Conservation (phyloP, 2,888 invertebrate species). For the Plemyria rubiginata region DNA sequence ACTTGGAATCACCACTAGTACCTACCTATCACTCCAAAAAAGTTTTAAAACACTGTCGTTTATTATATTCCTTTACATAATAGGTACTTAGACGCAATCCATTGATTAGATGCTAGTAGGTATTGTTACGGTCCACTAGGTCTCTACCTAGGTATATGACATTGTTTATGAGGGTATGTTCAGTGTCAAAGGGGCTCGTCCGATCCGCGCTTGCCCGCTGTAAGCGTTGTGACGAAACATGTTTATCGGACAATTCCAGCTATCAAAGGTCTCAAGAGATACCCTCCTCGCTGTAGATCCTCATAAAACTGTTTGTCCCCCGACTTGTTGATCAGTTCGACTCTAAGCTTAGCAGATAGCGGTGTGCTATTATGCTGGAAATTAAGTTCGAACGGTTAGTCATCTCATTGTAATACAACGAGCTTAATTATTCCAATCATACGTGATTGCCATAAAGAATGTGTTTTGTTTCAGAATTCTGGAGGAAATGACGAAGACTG, state of each 20-base stretch:
- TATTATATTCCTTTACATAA: no score
- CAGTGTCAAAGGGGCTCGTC: constrained; percentile 66
- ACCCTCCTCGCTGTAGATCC: constrained; percentile 56
- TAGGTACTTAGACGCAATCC: no score
- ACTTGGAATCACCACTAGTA: no score
- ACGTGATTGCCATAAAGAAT: constrained; percentile 31
- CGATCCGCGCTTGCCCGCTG: constrained; percentile 37
- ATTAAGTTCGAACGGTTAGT: constrained; percentile 58
- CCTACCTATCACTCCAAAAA: no score
- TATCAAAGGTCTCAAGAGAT: constrained; percentile 65
- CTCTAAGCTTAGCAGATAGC: constrained; percentile 52
- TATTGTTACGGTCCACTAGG: not conserved
- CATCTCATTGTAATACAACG: constrained; percentile 46
- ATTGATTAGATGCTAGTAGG: not conserved
- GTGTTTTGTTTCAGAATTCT: constrained; percentile 73
- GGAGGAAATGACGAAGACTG: constrained; percentile 81
- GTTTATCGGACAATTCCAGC: constrained; percentile 46
- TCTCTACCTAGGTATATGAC: constrained; percentile 4
- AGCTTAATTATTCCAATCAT: constrained; percentile 47
- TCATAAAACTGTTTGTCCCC: constrained; percentile 65
- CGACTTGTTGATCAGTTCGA: constrained; percentile 62
- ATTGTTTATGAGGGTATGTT: constrained; percentile 6
- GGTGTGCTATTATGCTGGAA: constrained; percentile 51
- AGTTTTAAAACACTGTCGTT: no score
- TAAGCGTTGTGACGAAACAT: constrained; percentile 51